Base-by-base conservation (phyloP, 2,797 vertebrate species). In the Molossus molossus region DNA sequence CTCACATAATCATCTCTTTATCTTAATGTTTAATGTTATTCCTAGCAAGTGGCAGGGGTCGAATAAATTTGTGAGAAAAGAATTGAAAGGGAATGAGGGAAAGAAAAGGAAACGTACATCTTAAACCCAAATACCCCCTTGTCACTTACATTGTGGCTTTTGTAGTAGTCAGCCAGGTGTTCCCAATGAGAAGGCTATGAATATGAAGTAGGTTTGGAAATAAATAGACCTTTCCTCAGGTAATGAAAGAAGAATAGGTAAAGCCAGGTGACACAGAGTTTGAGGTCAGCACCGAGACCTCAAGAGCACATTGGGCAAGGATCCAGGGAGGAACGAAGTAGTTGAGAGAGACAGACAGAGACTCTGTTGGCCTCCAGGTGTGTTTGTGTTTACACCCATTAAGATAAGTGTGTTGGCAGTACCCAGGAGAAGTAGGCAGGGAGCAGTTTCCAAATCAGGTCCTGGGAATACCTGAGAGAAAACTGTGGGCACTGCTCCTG, bases 311-410 rank as follows among this genome's bases (percentile, higher is more conserved):
- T 91, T 80, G 23, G 45, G 70, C 27, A 17, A 18, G n/a, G 2
- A 87, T 69, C 65, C 88, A 93, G 45, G 27, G 23, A 90, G 20
- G 12, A 86, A 83, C 18, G 53, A 50, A 27, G 15, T 2, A 48
- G 9, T 25, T 33, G 3, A 27, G 17, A 83, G 29, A 33, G 55
- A 57, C 13, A 91, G 14, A 80, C 40, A 45, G 23, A 17, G 23
- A 6, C 27, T 6, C 5, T 83, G 33, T 7, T 67, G 70, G 45
- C 18, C 45, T 96, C 57, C 88, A 85, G 83, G 62, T 67, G 11
- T 89, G 48, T 87, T 91, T 94, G 48, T 94, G 37, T 91, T 95
- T 95, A 84, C 67, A 69, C 0, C 7, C 57, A 89, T 67, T 87
- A 75, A 45, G 15, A 87, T 87, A 23, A 89, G 67, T 84, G 14